These are phyloP conservation scores for Turritopsis rubra DNA, from an alignment of 30 jellyfish, hydroid and myxozoan genomes.

Conservation along the genomic window DNA sequence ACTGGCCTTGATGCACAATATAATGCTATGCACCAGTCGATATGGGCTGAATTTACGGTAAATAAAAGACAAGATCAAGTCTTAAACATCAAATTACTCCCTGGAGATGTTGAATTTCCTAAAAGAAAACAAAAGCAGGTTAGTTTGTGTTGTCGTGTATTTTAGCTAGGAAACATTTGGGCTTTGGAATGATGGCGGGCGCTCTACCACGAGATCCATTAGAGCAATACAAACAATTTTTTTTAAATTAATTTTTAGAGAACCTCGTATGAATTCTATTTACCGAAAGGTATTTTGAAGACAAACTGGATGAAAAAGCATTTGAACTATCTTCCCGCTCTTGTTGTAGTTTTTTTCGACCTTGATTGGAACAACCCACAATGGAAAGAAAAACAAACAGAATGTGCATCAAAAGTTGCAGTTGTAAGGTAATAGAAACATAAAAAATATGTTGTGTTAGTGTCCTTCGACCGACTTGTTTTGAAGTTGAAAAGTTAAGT, in stretches of 20 bases:
- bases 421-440: constrained; percentile 77
- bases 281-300: constrained; percentile 86
- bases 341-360: constrained; percentile 86
- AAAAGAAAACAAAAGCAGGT: constrained; percentile 66
- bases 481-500: too few relatives aligned
- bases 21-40: constrained; percentile 87
- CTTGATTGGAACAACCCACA: constrained; percentile 96
- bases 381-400: constrained; percentile 90
- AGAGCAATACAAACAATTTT: too few relatives aligned
- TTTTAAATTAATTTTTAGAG: constrained; percentile 43
- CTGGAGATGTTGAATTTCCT: constrained; percentile 88
- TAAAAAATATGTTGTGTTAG: too few relatives aligned
- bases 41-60: constrained; percentile 90
- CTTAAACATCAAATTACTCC: constrained; percentile 65
- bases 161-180: too few relatives aligned
- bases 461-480: too few relatives aligned
- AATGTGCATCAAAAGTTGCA: constrained; percentile 95
- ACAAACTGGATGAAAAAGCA: constrained; percentile 86
- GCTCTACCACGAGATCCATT: too few relatives aligned
- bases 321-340: constrained; percentile 65
- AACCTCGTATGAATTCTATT: constrained; percentile 80
- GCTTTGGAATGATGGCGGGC: too few relatives aligned
- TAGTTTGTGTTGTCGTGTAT: too few relatives aligned
- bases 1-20: constrained; percentile 77
- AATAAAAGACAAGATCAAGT: constrained; percentile 77